phyloP scores from a whole-genome alignment of 2,797 vertebrate species.

The Heterohyrax brucei region DNA sequence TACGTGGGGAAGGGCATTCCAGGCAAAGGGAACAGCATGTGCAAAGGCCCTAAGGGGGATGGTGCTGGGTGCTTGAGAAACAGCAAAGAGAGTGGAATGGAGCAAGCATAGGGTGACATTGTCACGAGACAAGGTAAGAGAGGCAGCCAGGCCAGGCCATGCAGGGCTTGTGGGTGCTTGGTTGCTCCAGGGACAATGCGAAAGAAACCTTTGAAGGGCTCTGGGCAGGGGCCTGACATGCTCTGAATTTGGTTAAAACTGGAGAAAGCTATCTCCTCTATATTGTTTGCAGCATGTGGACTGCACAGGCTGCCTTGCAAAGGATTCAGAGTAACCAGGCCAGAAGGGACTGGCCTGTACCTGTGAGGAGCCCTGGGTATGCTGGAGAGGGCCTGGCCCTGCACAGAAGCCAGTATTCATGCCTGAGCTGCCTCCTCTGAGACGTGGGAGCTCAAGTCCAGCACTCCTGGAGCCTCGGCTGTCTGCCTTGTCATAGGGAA shows the following conservation, averaged over 20 bases:
- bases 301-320: neutral
- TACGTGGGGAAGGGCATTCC: rapidly evolving
- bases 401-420: neutral
- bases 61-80: neutral
- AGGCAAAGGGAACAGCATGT: neutral
- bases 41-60: neutral
- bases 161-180: neutral
- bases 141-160: neutral
- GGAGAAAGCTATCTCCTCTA: too few species aligned
- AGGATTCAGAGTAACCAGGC: neutral
- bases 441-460: neutral
- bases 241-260: neutral
- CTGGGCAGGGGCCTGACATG: neutral
- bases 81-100: neutral
- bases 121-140: neutral
- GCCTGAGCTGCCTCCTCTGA: neutral
- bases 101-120: rapidly evolving
- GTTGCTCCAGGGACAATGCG: rapidly evolving
- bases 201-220: neutral
- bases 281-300: rapidly evolving
- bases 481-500: neutral
- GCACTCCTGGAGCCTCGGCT: neutral
- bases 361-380: neutral
- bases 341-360: neutral
- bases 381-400: neutral